Percentiles rank a stretch among this genome's conserved stretches.
Evolutionary conservation across 2,888 invertebrate species (phyloP).

Genomic region (Drosophila paranaensis): DNA sequence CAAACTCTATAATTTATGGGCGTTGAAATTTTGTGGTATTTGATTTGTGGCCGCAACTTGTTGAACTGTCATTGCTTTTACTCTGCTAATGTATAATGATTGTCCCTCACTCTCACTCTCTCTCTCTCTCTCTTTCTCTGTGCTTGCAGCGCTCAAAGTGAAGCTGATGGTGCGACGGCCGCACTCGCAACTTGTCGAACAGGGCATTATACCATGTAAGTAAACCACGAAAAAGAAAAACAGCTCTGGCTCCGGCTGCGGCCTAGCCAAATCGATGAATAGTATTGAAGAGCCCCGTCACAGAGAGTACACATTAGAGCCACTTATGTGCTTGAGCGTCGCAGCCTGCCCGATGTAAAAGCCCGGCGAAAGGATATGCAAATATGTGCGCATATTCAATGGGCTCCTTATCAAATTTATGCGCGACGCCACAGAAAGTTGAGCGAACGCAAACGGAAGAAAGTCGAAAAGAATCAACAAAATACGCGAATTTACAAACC

Average conservation of each 20-base stretch:
- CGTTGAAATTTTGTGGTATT: constrained; percentile 42
- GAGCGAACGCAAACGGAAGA: constrained; percentile 41
- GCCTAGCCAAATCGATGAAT: constrained; percentile 51
- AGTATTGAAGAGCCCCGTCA: constrained; percentile 27
- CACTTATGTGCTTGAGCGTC: constrained; percentile 60
- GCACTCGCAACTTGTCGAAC: constrained; percentile 97
- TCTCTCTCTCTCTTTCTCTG: background rate
- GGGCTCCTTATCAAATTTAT: constrained; percentile 51
- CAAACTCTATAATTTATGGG: constrained; percentile 55
- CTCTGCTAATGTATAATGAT: constrained; percentile 19
- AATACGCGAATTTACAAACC: constrained; percentile 78
- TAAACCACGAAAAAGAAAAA: constrained; percentile 79
- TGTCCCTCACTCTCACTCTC: background rate
- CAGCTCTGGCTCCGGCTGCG: constrained; percentile 6
- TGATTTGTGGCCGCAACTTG: constrained; percentile 48
- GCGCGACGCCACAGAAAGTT: constrained; percentile 27
- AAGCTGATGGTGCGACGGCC: constrained; percentile 98
- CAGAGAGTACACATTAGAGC: constrained; percentile 58
- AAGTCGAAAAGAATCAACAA: constrained; percentile 65
- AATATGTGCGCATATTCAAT: constrained; percentile 70
- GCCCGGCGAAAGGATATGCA: constrained; percentile 71
- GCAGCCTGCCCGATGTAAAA: constrained; percentile 39
- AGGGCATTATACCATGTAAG: constrained; percentile 99
- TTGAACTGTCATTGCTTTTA: constrained; percentile 9
- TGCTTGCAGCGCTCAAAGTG: constrained; percentile 95